Evolutionary conservation across 2,797 vertebrate species (phyloP), one percentile per base, ranked within the genome.

Genomic region (Borostomias antarcticus): DNA sequence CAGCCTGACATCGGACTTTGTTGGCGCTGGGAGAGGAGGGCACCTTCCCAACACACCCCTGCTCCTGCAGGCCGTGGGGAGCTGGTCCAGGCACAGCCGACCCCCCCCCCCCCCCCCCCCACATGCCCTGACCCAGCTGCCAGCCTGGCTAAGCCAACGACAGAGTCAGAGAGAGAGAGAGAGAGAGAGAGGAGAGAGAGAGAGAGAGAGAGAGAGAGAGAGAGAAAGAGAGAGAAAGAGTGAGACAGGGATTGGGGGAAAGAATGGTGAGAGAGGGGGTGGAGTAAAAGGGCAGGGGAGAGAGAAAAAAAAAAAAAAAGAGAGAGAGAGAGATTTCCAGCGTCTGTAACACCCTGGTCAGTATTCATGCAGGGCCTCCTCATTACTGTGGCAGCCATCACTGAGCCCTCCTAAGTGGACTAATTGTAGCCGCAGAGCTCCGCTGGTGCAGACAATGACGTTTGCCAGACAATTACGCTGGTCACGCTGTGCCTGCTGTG

Each of bases 1-100:
- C 85, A 78, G 77, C 58, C 78, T 83, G 80, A 85, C 85, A 79
- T 79, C 82, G 81, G 82, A 79, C 73, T 66, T n/a, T n/a, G n/a
- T 79, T 85, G 85, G 82, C 85, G 80, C 64, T 61, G 67, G 67
- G 70, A 70, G 70, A 72, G 52, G 69, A n/a, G 40, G 81, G 82
- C 80, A 83, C 75, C 76, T 81, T 75, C 85, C 86, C 79, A 80
- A 79, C 82, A 85, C 75, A 84, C 78, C 79, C 78, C 35, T 26
- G 62, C 66, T 60, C 71, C 50, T 59, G 28, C 35, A 56, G 75
- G 80, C 80, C 79, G 85, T 83, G 73, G 62, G 69, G 5, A 72
- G 64, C 58, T 67, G 58, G 78, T 85, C 82, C 88, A 85, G 76
- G 75, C 77, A 5, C 33, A 75, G 72, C 76, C 74, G 43, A 63